These are phyloP conservation scores for Loripinus fragilis DNA, from an alignment of 2,888 invertebrate species.

Conservation along the genomic window DNA sequence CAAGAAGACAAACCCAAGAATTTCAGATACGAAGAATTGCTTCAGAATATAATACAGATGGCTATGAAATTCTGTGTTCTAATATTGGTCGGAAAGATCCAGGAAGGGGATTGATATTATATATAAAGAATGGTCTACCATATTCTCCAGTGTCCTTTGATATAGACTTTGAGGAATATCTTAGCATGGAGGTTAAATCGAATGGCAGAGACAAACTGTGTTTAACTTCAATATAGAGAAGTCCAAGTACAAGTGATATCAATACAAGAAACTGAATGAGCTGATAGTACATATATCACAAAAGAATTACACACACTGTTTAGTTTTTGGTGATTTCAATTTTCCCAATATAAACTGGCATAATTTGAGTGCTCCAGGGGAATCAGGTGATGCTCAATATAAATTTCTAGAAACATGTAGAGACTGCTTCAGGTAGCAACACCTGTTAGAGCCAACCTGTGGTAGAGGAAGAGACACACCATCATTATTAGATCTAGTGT, in stretches of 20 bases:
- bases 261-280: neutral
- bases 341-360: slow-evolving; percentile 21
- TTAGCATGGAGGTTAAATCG: slow-evolving; percentile 6
- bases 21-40: slow-evolving; percentile 17
- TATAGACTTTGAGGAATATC: neutral
- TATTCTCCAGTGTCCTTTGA: neutral
- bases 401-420: slow-evolving; percentile 27
- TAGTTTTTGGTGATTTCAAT: slow-evolving; percentile 14
- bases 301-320: neutral
- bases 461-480: slow-evolving; percentile 20
- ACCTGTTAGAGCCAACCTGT: slow-evolving; percentile 28
- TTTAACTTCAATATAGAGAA: slow-evolving; percentile 18
- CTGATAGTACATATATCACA: neutral
- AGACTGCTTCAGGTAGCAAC: slow-evolving; percentile 31
- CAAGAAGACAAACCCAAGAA: slow-evolving; percentile 26
- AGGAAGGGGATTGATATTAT: slow-evolving; percentile 25
- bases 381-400: neutral
- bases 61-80: slow-evolving; percentile 8
- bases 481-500: slow-evolving; percentile 25
- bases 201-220: neutral
- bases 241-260: neutral
- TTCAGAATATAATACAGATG: slow-evolving; percentile 23
- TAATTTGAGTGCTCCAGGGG: neutral
- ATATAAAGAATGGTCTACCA: neutral
- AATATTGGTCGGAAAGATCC: neutral